Base-by-base conservation (phyloP, 2,113 vertebrate species). In the Phalacrocorax pelagicus region DNA sequence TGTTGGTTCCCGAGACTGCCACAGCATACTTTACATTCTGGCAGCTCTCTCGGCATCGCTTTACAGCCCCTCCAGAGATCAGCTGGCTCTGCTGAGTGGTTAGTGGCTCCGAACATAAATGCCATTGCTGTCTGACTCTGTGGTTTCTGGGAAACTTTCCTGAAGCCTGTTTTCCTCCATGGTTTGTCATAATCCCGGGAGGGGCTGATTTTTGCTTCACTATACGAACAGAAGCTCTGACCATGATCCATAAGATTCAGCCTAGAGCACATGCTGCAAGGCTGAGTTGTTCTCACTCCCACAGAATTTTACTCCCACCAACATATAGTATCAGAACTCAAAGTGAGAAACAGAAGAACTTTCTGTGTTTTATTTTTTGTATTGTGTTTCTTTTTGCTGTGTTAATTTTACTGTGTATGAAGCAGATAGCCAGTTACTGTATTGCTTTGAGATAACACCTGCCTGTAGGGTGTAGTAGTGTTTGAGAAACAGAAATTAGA, bases 121-220 rank as follows among this genome's bases (percentile, higher is more conserved):
- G 72, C 95, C 92, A 59, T 91, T 95, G 90, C 92, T 91, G 74
- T 77, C 80, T 46, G 10, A 71, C 67, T 62, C 57, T 83, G 47
- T 49, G 75, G 77, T 91, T 97, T 97, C 82, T 97, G 94, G 95
- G 95, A 97, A 96, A 70, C 81, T 63, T 95, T 86, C 51, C 49
- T 77, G 38, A 93, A 95, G 83, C 51, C 32, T 78, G 36, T 72
- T 86, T 86, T 83, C 44, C 55, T 89, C 71, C 52, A 42, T 32
- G 5, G 94, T 97, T 95, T 92, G 57, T 87, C 63, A 77, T 74
- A 92, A 85, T 65, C 82, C 83, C 42, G 6, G 29, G 34, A 72
- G 74, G 71, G 20, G 27, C 8, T 40, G 54, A 74, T 70, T 88
- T 94, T 95, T 92, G 42, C 22, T 74, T 81, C 34, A 94, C 70